These are phyloP conservation scores for Lasaia peninsularis DNA, from an alignment of 1,140 invertebrate genomes.

Conservation along the genomic window DNA sequence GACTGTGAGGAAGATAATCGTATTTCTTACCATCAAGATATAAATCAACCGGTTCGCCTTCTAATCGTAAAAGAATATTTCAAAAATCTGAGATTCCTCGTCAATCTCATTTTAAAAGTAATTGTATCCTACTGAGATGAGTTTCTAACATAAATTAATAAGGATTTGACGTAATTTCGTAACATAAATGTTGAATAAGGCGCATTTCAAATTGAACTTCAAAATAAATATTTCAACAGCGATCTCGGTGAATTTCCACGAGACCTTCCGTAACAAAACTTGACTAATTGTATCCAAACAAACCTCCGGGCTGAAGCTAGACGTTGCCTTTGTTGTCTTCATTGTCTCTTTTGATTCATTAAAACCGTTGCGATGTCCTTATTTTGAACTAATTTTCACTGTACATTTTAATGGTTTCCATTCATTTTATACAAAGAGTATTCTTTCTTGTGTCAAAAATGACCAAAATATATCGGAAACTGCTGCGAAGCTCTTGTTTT, in stretches of 20 bases:
- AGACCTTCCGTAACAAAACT: conserved; percentile 1
- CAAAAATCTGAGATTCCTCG: no score
- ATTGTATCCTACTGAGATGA: no score
- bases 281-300: conserved; percentile 7
- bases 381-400: not conserved
- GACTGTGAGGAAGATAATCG: no score
- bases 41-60: not conserved
- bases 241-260: not conserved
- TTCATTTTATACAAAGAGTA: no score
- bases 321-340: not conserved
- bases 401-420: not conserved
- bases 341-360: not conserved
- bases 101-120: no score
- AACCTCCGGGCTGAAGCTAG: conserved; percentile 2
- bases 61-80: not conserved
- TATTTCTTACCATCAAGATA: no score
- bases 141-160: not conserved
- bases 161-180: not conserved
- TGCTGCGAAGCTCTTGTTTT: no score
- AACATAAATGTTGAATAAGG: not conserved
- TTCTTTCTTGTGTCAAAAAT: no score
- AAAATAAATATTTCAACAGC: not conserved
- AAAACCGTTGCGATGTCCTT: not conserved
- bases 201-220: not conserved
- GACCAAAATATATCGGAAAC: no score